A percentile compares a stretch with the other conserved stretches of the same genome.
These are phyloP conservation scores for Willisornis vidua DNA, from an alignment of 2,113 vertebrate species.

Conservation along the genomic window DNA sequence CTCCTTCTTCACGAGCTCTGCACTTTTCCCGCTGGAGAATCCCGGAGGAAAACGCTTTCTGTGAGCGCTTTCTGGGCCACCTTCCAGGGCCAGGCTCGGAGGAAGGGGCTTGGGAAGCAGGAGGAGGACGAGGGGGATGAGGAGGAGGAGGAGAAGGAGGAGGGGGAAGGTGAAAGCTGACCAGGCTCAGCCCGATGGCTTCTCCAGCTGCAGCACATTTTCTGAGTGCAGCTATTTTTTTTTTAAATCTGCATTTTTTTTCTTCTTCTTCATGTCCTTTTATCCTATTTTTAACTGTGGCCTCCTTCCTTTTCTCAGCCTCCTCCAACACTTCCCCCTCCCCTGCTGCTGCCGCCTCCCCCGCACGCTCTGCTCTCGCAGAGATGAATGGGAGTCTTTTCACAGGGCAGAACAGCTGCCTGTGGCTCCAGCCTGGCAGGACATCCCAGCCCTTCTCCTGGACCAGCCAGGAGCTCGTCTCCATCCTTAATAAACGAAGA, in stretches of 20 bases:
- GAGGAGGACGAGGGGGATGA: slow-evolving; percentile 26
- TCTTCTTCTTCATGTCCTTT: slow-evolving; percentile 67
- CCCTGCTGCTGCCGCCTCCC: slow-evolving; percentile 55
- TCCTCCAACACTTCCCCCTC: slow-evolving; percentile 71
- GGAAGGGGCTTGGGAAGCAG: neutral
- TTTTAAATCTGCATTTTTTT: slow-evolving; percentile 13
- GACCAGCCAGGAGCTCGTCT: neutral
- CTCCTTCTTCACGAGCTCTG: neutral
- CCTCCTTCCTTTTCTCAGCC: slow-evolving; percentile 75
- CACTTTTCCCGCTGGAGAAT: neutral
- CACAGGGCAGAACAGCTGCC: slow-evolving; percentile 68
- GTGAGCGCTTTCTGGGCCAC: too few species aligned
- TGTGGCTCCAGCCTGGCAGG: neutral
- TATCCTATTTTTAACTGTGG: slow-evolving; percentile 82
- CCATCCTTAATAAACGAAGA: neutral
- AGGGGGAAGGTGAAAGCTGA: slow-evolving; percentile 61
- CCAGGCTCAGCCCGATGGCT: slow-evolving; percentile 55
- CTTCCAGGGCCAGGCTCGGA: too few species aligned
- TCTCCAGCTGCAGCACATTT: slow-evolving; percentile 77
- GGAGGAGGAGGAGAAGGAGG: neutral
- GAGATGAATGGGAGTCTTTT: slow-evolving; percentile 75
- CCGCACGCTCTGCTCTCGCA: slow-evolving; percentile 22
- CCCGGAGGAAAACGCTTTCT: neutral
- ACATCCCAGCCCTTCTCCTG: neutral
- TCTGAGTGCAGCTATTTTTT: slow-evolving; percentile 32